phyloP scores from a whole-genome alignment of 2,113 vertebrate genomes.

The Rhipidura dahli region DNA sequence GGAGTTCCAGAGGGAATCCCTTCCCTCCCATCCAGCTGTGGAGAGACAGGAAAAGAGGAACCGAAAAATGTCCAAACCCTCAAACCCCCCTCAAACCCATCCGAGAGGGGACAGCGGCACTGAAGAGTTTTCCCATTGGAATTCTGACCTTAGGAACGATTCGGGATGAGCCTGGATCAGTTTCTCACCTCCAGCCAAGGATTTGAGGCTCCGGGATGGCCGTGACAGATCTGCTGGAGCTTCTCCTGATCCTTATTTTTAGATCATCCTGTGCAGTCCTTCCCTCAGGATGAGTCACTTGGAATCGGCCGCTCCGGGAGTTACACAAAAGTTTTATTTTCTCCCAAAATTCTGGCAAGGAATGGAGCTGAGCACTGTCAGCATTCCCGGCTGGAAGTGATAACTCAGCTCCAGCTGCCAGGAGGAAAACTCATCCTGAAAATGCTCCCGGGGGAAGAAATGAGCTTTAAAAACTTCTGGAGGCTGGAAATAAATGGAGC shows the following conservation, averaged over 20 bases:
- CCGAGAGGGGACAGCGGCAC: too few relatives aligned
- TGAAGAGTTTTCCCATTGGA: not conserved
- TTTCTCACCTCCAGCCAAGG: not conserved
- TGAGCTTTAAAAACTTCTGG: not conserved
- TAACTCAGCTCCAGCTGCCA: not conserved
- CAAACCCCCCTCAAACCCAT: fast-evolving
- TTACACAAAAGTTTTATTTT: not conserved
- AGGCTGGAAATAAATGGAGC: not conserved
- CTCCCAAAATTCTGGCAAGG: not conserved
- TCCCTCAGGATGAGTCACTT: not conserved
- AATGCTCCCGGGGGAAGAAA: not conserved
- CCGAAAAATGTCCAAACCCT: not conserved
- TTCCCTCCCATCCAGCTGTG: not conserved
- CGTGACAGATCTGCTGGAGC: not conserved
- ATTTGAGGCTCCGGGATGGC: not conserved
- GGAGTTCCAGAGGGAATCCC: not conserved
- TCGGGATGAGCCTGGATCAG: not conserved
- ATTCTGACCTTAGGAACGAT: not conserved
- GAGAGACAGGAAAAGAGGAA: not conserved
- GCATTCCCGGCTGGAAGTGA: not conserved
- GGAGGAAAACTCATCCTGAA: not conserved
- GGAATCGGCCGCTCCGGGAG: not conserved
- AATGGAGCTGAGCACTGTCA: not conserved
- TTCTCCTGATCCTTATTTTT: not conserved
- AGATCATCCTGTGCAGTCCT: not conserved